These are phyloP conservation scores for Brachionus asplanchnoidis DNA, from an alignment of 1,140 invertebrate species.

Conservation along the genomic window DNA sequence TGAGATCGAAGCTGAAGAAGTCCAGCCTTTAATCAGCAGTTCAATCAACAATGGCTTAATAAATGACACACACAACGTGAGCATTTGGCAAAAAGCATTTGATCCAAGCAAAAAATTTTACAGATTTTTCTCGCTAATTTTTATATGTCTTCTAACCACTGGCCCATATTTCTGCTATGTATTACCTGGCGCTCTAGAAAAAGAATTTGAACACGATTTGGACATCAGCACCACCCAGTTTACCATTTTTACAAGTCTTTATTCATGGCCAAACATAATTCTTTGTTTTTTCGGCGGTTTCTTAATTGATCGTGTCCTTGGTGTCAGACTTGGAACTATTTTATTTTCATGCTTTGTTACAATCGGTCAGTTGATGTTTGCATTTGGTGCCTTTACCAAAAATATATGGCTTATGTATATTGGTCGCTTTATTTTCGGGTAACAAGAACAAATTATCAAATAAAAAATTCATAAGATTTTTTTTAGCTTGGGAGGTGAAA, in stretches of 20 bases:
- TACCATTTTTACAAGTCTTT: conserved; percentile 19
- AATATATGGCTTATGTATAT: conserved; percentile 78
- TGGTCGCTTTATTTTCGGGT: conserved; percentile 92
- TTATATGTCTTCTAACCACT: conserved; percentile 31
- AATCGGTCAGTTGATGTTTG: conserved; percentile 75
- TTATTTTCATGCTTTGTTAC: conserved; percentile 79
- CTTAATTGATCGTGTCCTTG: conserved; percentile 62
- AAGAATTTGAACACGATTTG: conserved; percentile 22
- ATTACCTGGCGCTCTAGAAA: conserved; percentile 19
- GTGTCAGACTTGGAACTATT: conserved; percentile 81
- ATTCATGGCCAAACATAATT: conserved; percentile 37
- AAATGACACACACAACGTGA: background rate
- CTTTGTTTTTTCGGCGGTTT: conserved; percentile 39
- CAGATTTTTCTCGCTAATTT: conserved; percentile 8
- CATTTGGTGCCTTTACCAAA: conserved; percentile 71
- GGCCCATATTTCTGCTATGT: conserved; percentile 41
- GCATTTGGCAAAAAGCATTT: background rate
- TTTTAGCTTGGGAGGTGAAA: conserved; percentile 35
- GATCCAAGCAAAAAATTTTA: conserved; percentile 14
- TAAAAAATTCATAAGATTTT: background rate
- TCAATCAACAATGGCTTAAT: background rate
- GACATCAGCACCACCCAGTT: conserved; percentile 8
- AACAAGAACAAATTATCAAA: conserved; percentile 44
- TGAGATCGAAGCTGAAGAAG: background rate
- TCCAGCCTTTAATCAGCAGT: background rate